Percentiles rank a stretch among this genome's conserved stretches.
phyloP scores from a whole-genome alignment of 1,140 invertebrate genomes.

The Drosophila orena region DNA sequence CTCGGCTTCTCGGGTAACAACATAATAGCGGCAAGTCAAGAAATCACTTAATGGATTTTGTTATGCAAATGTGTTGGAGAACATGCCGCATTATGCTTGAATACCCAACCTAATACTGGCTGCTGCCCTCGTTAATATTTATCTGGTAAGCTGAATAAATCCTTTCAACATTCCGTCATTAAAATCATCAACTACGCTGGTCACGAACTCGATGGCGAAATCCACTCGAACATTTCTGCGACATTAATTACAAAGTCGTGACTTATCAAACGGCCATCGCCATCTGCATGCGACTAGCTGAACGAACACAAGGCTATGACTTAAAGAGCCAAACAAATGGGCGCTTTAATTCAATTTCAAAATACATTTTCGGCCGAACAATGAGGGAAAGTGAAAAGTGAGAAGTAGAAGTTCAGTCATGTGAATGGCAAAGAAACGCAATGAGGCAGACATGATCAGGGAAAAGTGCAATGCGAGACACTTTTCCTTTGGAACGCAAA shows the following conservation, averaged over 20 bases:
- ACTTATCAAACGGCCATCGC: conserved; percentile 36
- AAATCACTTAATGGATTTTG: conserved; percentile 8
- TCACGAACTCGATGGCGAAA: conserved; percentile 56
- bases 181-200: conserved; percentile 36
- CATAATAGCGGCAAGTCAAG: background rate
- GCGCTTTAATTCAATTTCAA: conserved; percentile 44
- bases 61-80: conserved; percentile 1
- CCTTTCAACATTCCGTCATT: conserved; percentile 17
- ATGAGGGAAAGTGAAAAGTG: conserved; percentile 30
- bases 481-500: conserved; percentile 12
- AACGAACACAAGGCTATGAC: conserved; percentile 1
- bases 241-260: conserved; percentile 55
- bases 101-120: background rate
- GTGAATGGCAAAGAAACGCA: conserved; percentile 22
- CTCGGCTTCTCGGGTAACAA: background rate
- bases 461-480: conserved; percentile 18
- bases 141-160: conserved; percentile 24
- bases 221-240: conserved; percentile 35
- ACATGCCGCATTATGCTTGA: background rate
- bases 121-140: conserved; percentile 22
- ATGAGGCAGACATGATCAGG: conserved; percentile 29
- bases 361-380: conserved; percentile 21
- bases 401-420: conserved; percentile 26
- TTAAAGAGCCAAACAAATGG: conserved; percentile 29
- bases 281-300: conserved; percentile 16